Percentiles rank a stretch among this genome's conserved stretches.
Evolutionary conservation across 2,888 invertebrate genomes (phyloP).

Genomic region (Microctonus hyperodae): DNA sequence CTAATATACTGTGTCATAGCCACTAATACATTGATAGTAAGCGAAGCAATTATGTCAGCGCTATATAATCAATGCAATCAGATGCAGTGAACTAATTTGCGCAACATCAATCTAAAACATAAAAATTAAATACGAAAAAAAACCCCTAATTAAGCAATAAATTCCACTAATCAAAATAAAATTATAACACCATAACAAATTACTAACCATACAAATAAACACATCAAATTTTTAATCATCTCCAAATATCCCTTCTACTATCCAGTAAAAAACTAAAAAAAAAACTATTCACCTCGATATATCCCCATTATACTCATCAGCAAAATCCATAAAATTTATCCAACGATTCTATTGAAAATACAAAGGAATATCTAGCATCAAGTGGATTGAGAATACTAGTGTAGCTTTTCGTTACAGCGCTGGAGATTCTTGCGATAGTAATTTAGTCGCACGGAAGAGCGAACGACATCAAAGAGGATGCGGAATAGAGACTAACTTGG

Average conservation of each 20-base stretch:
- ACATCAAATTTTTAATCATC: too few species aligned
- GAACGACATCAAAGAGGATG: conserved; percentile 39
- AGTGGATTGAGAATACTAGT: conserved; percentile 19
- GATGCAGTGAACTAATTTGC: conserved; percentile 1
- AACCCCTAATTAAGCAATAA: neutral
- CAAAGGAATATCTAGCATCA: conserved; percentile 19
- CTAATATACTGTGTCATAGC: neutral
- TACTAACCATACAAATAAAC: too few species aligned
- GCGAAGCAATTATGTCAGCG: neutral
- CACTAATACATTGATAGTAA: neutral
- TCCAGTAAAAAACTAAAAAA: too few species aligned
- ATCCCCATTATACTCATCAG: too few species aligned
- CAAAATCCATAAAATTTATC: conserved; percentile 7
- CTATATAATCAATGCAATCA: neutral
- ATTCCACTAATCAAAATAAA: too few species aligned
- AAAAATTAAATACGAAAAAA: neutral
- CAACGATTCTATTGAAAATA: conserved; percentile 17
- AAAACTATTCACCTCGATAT: too few species aligned
- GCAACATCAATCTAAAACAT: neutral
- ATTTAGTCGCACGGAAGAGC: conserved; percentile 39
- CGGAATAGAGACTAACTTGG: conserved; percentile 32
- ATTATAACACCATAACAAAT: too few species aligned
- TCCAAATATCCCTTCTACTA: too few species aligned
- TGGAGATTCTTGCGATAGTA: conserved; percentile 38
- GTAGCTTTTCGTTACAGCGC: conserved; percentile 31